Percentiles rank a stretch among this genome's conserved stretches.
These are phyloP conservation scores for Sisor rabdophorus DNA, from an alignment of 2,113 vertebrate species.

Conservation along the genomic window DNA sequence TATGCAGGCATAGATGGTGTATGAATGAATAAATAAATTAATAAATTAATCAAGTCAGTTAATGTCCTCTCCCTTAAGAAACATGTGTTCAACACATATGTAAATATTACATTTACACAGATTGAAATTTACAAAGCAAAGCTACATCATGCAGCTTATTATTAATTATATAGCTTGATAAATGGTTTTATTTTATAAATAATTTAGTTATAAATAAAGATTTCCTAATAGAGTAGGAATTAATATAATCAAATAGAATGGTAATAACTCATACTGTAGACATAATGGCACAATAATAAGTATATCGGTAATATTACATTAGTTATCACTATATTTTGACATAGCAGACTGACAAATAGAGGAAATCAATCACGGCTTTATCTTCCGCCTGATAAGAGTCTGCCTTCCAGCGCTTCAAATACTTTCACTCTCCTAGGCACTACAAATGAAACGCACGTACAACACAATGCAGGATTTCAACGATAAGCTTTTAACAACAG, in stretches of 20 bases:
- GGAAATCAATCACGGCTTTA: not conserved
- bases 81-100: too few species aligned
- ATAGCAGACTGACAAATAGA: not conserved
- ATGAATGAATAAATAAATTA: too few species aligned
- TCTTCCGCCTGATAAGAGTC: conserved; percentile 1
- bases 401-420: not conserved
- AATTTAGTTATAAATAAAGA: not conserved
- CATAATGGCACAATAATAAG: not conserved
- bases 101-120: too few species aligned
- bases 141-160: not conserved
- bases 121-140: too few species aligned
- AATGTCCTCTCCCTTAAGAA: too few species aligned
- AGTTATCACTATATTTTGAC: not conserved
- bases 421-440: conserved; percentile 3
- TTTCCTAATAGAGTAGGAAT: not conserved
- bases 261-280: not conserved
- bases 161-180: not conserved
- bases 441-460: not conserved
- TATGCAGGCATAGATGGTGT: too few species aligned
- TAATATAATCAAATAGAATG: not conserved
- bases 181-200: not conserved
- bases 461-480: not conserved
- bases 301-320: not conserved
- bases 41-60: too few species aligned
- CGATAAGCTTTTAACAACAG: not conserved